Percentiles rank a stretch among this genome's conserved stretches.
These are phyloP conservation scores for Gisinianus flammeolus DNA, from an alignment of 2,888 invertebrate genomes.

Conservation along the genomic window DNA sequence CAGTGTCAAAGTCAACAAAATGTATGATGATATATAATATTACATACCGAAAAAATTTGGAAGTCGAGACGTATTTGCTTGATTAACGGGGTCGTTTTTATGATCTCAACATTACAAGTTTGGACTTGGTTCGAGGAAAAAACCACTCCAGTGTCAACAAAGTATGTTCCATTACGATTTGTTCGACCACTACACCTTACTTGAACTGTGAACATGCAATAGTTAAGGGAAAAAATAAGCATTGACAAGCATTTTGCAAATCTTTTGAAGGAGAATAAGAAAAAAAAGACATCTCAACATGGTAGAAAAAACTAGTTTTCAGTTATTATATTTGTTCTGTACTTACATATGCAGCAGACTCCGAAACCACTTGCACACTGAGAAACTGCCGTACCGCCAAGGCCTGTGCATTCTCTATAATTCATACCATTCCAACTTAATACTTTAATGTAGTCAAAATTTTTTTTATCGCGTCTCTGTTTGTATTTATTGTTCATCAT, in stretches of 20 bases:
- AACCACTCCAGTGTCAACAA: slow-evolving; percentile 70
- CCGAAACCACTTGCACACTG: slow-evolving; percentile 76
- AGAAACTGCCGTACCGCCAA: slow-evolving; percentile 71
- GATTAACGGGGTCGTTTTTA: slow-evolving; percentile 70
- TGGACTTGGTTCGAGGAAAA: slow-evolving; percentile 64
- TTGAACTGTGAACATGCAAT: slow-evolving; percentile 65
- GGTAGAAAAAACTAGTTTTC: slow-evolving; percentile 25
- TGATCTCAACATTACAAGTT: slow-evolving; percentile 70
- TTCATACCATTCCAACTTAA: slow-evolving; percentile 57
- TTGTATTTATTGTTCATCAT: neutral
- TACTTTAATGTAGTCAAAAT: neutral
- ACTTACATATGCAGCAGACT: slow-evolving; percentile 77
- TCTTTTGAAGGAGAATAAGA: neutral
- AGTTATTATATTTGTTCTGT: slow-evolving; percentile 3
- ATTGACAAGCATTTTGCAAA: slow-evolving; percentile 20
- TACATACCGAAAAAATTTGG: slow-evolving; percentile 71
- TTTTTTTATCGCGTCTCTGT: neutral
- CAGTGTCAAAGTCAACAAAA: too few species aligned
- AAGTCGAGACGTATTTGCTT: slow-evolving; percentile 75
- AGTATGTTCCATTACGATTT: slow-evolving; percentile 71
- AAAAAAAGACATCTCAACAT: slow-evolving; percentile 12
- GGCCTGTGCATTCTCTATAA: slow-evolving; percentile 69
- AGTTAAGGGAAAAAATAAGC: neutral
- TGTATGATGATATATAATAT: too few species aligned
- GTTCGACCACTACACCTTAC: slow-evolving; percentile 72